Base-by-base conservation (phyloP, 2,888 invertebrate genomes). In the Rhimphoctona megacephalus region DNA sequence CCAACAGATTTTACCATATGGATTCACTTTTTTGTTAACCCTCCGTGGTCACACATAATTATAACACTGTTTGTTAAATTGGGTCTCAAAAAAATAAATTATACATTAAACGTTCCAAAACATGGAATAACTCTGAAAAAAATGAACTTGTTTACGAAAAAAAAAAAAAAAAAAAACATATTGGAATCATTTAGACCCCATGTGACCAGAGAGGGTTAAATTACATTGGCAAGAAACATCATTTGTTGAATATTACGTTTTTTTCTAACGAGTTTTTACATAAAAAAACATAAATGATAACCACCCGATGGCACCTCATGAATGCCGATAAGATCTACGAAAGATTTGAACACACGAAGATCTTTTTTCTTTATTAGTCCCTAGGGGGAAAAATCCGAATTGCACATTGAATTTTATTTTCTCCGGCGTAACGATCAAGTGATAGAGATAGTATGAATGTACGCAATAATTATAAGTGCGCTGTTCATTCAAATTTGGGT, bases 401-500 rank as follows among this genome's bases (percentile, higher is more conserved):
- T 39, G 5, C 46, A 69, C 25, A 43, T 57, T 54, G 6, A 43
- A n/a, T 17, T 61, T 74, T 33, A 46, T 82, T 57, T 57, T 43
- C 11, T 54, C 30, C 46, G 8, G 14, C 11, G 39, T 73, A 76
- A 54, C 52, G 76, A 57, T 74, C 39, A 69, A 76, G 25, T 54
- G 30, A 52, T 67, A 57, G 52, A n/a, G 52, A 54, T 46, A 72
- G 22, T 25, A 72, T 57, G 80, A 57, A 69, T 30, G 76, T 81
- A 39, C 11, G 43, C 11, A 79, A 74, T 61, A 79, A 43, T 49
- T 30, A 70, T 33, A 78, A 67, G 66, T 33, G 78, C 72, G 81
- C 67, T 74, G 74, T 61, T 73, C 43, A 82, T 85, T 85, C 33
- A 33, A 85, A 76, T 78, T 61, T 82, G 78, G 85, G 85, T 85